These are phyloP conservation scores for Telmatochromis sp. DNA, from an alignment of 2,113 vertebrate genomes.

Conservation along the genomic window DNA sequence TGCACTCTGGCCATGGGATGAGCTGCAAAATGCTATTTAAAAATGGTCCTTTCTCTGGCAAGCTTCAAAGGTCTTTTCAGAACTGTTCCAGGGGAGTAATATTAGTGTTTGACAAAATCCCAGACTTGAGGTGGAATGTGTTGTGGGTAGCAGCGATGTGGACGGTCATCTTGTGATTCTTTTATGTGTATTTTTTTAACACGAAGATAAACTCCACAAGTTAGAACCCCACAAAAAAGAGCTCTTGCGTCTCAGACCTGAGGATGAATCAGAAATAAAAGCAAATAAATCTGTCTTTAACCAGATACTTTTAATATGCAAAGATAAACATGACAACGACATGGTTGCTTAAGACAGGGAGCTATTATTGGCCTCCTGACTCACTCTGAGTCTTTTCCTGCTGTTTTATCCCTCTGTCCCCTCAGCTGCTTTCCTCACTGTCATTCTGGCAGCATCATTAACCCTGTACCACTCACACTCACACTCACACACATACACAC, in stretches of 20 bases:
- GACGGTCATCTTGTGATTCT: not conserved
- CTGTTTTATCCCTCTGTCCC: not conserved
- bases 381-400: not conserved
- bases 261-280: not conserved
- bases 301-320: not conserved
- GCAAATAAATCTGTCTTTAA: not conserved
- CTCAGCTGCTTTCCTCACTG: not conserved
- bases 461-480: not conserved
- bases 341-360: not conserved
- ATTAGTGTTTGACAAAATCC: not conserved
- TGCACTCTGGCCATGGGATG: not conserved
- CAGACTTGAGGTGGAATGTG: not conserved
- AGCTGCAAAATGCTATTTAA: not conserved
- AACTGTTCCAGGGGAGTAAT: not conserved
- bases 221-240: not conserved
- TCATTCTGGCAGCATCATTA: slow-evolving; percentile 18
- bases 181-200: not conserved
- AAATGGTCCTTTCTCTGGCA: not conserved
- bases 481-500: not conserved
- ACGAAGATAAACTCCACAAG: not conserved
- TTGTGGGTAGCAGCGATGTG: not conserved
- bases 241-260: not conserved
- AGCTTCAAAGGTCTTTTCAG: not conserved
- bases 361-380: not conserved
- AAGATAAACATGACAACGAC: not conserved